Percentiles rank a stretch among this genome's conserved stretches.
Evolutionary conservation across 2,888 invertebrate genomes (phyloP).

Genomic region (Drosophila setosimentum): DNA sequence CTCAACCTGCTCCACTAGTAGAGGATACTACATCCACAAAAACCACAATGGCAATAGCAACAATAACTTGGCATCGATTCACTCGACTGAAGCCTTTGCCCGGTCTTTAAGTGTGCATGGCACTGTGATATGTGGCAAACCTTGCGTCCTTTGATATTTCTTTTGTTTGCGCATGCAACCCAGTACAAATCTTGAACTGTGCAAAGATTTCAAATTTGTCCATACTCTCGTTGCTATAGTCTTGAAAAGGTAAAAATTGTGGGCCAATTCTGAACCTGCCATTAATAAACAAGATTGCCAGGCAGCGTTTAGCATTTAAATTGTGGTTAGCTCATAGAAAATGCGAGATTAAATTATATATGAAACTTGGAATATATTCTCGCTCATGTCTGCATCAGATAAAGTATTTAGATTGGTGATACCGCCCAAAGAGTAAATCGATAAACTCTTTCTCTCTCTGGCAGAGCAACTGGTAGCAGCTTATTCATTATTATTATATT

Average conservation of each 20-base stretch:
- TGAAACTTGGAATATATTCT: neutral
- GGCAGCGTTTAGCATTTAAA: neutral
- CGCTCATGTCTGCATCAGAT: neutral
- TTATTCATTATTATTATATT: neutral
- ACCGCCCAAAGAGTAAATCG: neutral
- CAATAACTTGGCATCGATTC: constrained; percentile 49
- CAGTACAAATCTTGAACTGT: constrained; percentile 18
- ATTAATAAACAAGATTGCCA: neutral
- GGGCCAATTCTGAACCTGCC: neutral
- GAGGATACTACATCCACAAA: constrained; percentile 9
- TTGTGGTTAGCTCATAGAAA: neutral
- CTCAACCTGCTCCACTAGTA: constrained; percentile 72
- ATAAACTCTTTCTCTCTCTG: neutral
- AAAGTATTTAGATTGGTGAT: neutral
- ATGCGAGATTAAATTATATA: neutral
- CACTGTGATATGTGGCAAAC: constrained; percentile 27
- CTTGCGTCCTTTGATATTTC: constrained; percentile 21
- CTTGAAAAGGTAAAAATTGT: constrained; percentile 1
- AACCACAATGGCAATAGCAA: constrained; percentile 11
- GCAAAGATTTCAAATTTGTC: constrained; percentile 14
- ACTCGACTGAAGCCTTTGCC: constrained; percentile 19
- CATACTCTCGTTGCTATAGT: constrained; percentile 7
- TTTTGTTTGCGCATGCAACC: constrained; percentile 41
- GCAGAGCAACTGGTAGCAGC: neutral
- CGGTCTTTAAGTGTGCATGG: constrained; percentile 21